Percentiles rank a stretch among this genome's conserved stretches.
Conservation (phyloP, 2,113 vertebrate genomes). For the Morone chrysops region DNA sequence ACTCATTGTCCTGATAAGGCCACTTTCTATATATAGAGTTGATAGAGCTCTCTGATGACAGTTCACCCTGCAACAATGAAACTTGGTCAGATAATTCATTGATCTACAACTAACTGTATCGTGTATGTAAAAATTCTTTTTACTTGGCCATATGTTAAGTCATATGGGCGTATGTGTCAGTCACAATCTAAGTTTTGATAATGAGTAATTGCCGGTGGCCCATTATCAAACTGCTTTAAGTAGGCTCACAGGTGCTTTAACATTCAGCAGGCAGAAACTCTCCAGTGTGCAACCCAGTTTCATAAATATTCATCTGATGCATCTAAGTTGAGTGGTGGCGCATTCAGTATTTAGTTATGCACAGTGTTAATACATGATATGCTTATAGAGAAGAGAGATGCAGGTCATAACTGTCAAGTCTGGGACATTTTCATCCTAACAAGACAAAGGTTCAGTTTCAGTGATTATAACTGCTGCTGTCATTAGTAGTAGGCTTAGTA, state of each 20-base stretch:
- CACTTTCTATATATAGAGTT: too few species aligned
- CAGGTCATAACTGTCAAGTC: constrained; percentile 29
- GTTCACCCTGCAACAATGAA: neutral
- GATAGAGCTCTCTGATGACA: neutral
- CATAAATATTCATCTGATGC: constrained; percentile 67
- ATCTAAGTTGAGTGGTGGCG: constrained; percentile 47
- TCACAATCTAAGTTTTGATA: constrained; percentile 11
- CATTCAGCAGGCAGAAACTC: constrained; percentile 38
- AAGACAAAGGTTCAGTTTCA: neutral
- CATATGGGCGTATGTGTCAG: neutral
- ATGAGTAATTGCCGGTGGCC: constrained; percentile 29
- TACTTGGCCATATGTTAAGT: neutral
- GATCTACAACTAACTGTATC: neutral
- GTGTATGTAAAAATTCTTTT: neutral
- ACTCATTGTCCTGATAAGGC: too few species aligned
- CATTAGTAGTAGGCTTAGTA: neutral
- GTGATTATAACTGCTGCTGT: neutral
- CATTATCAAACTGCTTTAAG: constrained; percentile 32
- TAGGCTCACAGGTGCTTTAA: constrained; percentile 43
- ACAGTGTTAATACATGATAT: constrained; percentile 35
- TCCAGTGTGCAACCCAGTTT: constrained; percentile 33
- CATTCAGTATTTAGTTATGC: constrained; percentile 52
- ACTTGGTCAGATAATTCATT: neutral
- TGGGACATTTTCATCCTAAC: constrained; percentile 18
- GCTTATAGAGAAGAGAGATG: constrained; percentile 31